Percentiles rank a stretch among this genome's conserved stretches.
Conservation (phyloP, 2,113 vertebrate genomes). For the Sinosuthora webbiana region DNA sequence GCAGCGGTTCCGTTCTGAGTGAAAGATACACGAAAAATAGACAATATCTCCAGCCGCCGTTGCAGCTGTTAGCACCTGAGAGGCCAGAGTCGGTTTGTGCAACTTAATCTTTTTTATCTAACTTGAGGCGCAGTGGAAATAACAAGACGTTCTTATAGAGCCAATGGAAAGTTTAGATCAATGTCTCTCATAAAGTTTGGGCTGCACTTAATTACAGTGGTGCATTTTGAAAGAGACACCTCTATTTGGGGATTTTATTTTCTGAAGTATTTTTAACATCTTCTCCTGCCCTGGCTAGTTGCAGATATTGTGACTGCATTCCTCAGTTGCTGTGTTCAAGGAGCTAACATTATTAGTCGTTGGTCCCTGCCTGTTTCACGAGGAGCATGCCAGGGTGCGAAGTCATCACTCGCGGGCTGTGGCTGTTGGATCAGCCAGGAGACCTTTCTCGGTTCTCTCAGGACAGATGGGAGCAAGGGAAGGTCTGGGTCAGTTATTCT, state of each 20-base stretch:
- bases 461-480: neutral
- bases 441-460: neutral
- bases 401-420: neutral
- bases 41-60: rapidly evolving
- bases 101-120: neutral
- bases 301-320: neutral
- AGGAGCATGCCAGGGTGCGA: rapidly evolving
- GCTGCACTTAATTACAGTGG: rapidly evolving
- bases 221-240: neutral
- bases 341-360: neutral
- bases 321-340: neutral
- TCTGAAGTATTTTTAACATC: neutral
- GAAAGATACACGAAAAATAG: neutral
- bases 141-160: neutral
- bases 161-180: neutral
- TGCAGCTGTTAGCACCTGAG: neutral
- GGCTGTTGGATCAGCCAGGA: neutral
- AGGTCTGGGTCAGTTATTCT: neutral
- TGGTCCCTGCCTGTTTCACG: neutral
- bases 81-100: neutral
- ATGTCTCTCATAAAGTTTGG: neutral
- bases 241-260: neutral
- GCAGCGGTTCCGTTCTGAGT: neutral
- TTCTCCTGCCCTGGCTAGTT: neutral
- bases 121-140: neutral